Evolutionary conservation across 2,888 invertebrate species (phyloP).

Genomic region (Ophion costatus): DNA sequence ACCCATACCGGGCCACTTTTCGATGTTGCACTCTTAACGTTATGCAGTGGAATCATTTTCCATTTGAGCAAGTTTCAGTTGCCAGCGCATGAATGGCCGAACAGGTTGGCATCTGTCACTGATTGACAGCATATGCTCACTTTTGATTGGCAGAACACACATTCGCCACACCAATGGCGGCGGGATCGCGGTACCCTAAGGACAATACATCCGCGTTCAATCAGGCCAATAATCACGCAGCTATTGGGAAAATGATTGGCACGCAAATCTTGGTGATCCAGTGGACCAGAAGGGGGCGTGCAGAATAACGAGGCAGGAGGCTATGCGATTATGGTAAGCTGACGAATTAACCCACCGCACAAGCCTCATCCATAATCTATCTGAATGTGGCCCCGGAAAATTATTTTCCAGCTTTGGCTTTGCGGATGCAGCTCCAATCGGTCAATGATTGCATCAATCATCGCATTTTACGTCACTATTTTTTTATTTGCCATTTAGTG

Average conservation of each 20-base stretch:
- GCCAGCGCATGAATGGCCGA: neutral
- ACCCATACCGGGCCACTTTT: neutral
- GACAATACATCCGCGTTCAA: constrained; percentile 35
- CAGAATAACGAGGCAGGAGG: constrained; percentile 5
- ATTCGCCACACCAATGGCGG: neutral
- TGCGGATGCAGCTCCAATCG: neutral
- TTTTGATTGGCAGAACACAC: neutral
- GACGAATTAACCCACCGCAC: constrained; percentile 55
- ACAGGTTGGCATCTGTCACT: neutral
- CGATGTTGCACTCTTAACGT: neutral
- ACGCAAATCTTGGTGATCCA: constrained; percentile 46
- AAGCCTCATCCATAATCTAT: constrained; percentile 76
- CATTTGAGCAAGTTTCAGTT: neutral
- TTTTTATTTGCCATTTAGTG: neutral
- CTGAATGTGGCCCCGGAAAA: constrained; percentile 69
- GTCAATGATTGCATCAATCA: neutral
- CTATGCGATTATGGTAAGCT: constrained; percentile 56
- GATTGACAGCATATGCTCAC: neutral
- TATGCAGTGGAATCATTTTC: neutral
- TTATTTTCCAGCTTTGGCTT: constrained; percentile 18
- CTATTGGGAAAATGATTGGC: constrained; percentile 53
- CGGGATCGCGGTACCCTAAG: neutral
- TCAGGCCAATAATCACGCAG: constrained; percentile 28
- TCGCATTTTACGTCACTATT: neutral
- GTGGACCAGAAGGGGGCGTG: constrained; percentile 9